Base-by-base conservation (phyloP, 1,140 invertebrate species). In the Cotesia vestalis region DNA sequence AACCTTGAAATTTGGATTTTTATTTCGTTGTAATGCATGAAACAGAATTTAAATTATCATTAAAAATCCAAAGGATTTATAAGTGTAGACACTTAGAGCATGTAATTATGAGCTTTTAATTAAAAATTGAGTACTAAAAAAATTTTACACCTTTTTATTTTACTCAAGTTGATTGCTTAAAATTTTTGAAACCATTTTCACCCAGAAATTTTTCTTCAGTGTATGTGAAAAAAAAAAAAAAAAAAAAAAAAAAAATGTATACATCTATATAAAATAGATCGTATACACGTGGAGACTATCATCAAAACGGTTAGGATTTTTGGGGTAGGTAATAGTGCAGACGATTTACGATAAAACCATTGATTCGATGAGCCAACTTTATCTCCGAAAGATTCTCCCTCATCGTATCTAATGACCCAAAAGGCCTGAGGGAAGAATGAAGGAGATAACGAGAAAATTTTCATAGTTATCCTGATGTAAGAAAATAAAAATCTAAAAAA, bases 241-340 rank as follows among this genome's bases (percentile, higher is more conserved):
- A 55, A 11, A 55, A 6, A 1, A 20, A 9, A 17, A 27, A 17
- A 59, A 59, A 27, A 20, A 3, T 59, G 17, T 59, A 20, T 17
- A 59, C 4, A 17, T 59, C 14, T 36, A 62, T 62, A 62, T 59
- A 20, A 20, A 59, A 17, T 20, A 27, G 9, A 59, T 59, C 14
- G 17, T 46, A 46, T n/a, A 62, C 36, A 62, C 34, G 35, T 62
- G 60, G 34, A 40, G 34, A 36, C 60, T 62, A 62, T 62, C 60
- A 40, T 62, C 34, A 35, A n/a, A 62, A 62, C 36, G 11, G 4
- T 27, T 27, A 38, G 12, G 34, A 62, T 12, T 62, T 46, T 64
- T 64, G 62, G 62, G 62, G 62, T 64, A 64, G 62, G 62, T 64
- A 64, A 64, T 64, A 46, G 40, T 11, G 9, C 17, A 51, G 40